Evolutionary conservation across 2,113 vertebrate species (phyloP), one percentile per base, ranked within the genome.

Genomic region (Chaetodon auriga): DNA sequence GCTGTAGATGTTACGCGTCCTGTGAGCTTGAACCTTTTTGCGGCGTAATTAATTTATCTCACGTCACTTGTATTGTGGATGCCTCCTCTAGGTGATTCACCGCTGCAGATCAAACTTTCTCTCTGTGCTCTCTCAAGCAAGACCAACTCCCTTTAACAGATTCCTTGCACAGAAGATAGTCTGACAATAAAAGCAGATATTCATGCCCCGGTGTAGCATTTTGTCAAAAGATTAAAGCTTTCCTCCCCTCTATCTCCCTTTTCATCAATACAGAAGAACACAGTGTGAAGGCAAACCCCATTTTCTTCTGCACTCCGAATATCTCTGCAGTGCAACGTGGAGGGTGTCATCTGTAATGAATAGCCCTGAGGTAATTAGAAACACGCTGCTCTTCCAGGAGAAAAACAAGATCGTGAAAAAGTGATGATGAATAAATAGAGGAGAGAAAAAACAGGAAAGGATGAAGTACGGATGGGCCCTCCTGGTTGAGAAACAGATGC

Each of bases 331-430:
- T 74, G 86, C 88, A 90, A 88, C 90, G 88, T 87, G 81, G 77
- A 91, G 41, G 80, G 87, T 93, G 87, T 91, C 84, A 84, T 88
- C 84, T 90, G 89, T 93, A 95, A 95, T 92, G 90, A 94, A 95
- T 92, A 86, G 93, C 93, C 91, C 90, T 88, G 92, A 91, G 85
- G 86, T 94, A 95, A 95, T 95, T 94, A 94, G 86, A 93, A 93
- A 94, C 88, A 89, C 53, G 81, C 88, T 75, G 83, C 90, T 93
- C 88, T 89, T 93, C 87, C 84, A 82, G 82, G 85, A 82, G 84
- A 89, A 90, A 89, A 87, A 92, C 78, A 90, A 83, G 88, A 89
- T 76, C 36, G 68, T 86, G 89, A 83, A 84, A 89, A 92, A 92
- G 90, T 80, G 79, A 92, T 86, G 86, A 94, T 91, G 87, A 91